Evolutionary conservation across 2,797 vertebrate species (phyloP).

Genomic region (Rhynchotus rufescens): DNA sequence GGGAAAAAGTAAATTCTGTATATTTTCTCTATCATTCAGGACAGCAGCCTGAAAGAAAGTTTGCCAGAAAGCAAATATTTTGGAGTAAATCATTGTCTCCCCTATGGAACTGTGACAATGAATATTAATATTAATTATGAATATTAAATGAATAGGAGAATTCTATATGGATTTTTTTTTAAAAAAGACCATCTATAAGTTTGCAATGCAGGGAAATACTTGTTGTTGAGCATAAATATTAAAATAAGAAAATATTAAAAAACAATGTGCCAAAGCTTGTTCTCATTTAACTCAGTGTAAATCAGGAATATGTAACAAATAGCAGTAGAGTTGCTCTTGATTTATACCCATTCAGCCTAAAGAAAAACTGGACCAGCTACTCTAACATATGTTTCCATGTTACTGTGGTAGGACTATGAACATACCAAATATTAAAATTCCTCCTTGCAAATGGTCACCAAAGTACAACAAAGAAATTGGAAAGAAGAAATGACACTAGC

Average conservation of each 20-base stretch:
- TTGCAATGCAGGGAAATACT: background rate
- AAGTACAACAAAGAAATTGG: background rate
- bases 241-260: background rate
- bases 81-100: background rate
- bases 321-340: accelerated
- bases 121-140: no score
- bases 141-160: background rate
- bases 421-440: background rate
- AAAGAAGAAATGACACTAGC: background rate
- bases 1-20: background rate
- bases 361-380: background rate
- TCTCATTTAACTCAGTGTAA: background rate
- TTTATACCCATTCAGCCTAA: background rate
- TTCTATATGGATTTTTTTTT: background rate
- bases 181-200: background rate
- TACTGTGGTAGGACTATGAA: background rate
- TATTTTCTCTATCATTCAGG: background rate
- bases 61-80: background rate
- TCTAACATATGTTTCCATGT: background rate
- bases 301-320: background rate
- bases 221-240: background rate
- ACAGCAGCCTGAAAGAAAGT: background rate
- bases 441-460: background rate
- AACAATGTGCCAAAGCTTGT: background rate
- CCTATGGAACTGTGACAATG: background rate